Evolutionary conservation across 2,888 invertebrate species (phyloP).

Genomic region (Leptopilina myrica): DNA sequence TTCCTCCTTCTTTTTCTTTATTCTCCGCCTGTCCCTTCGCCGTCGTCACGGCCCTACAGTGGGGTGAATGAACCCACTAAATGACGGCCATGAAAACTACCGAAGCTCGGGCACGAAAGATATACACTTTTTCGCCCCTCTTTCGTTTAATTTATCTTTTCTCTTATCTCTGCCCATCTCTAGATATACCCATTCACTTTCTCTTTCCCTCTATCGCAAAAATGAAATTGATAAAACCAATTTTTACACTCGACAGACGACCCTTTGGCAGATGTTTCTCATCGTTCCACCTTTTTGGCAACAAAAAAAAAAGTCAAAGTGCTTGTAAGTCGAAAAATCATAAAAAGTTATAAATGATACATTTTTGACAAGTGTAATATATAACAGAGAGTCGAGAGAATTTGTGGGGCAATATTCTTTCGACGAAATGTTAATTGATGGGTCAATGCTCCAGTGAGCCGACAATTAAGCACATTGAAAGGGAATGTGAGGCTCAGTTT

Average conservation of each 20-base stretch:
- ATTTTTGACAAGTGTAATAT: constrained; percentile 1
- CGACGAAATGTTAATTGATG: constrained; percentile 39
- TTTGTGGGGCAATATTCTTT: constrained; percentile 31
- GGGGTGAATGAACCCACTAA: constrained; percentile 77
- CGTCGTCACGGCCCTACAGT: constrained; percentile 64
- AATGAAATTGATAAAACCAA: no score
- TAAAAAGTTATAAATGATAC: no score
- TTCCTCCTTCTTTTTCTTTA: constrained; percentile 48
- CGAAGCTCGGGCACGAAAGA: constrained; percentile 74
- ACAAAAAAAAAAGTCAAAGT: constrained; percentile 5
- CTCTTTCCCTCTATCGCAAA: constrained; percentile 48
- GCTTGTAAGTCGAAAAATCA: no score
- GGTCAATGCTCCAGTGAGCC: constrained; percentile 41
- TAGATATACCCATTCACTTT: constrained; percentile 23
- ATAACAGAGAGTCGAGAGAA: background rate
- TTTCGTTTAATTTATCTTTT: constrained; percentile 40
- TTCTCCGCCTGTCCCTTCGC: constrained; percentile 49
- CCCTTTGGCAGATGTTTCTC: background rate
- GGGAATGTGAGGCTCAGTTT: constrained; percentile 30
- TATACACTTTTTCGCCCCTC: constrained; percentile 65
- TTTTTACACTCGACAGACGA: constrained; percentile 7
- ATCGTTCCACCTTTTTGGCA: no score
- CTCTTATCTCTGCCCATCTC: constrained; percentile 42
- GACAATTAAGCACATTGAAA: constrained; percentile 39
- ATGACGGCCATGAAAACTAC: constrained; percentile 77